phyloP scores from a whole-genome alignment of 2,113 vertebrate species.

The Rutilus rutilus region DNA sequence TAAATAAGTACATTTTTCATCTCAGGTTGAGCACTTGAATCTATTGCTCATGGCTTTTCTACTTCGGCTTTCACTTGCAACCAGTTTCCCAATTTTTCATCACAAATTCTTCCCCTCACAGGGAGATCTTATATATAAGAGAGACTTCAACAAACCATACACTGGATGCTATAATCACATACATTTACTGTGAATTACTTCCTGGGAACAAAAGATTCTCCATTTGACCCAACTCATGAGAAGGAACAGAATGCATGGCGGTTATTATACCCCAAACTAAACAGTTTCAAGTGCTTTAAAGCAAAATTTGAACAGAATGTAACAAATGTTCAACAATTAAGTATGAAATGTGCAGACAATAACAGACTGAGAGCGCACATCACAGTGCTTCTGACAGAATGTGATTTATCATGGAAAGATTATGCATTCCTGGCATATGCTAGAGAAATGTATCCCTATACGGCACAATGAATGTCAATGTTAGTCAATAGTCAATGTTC shows the following conservation, averaged over 20 bases:
- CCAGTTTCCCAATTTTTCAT: neutral
- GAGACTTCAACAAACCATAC: neutral
- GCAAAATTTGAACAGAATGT: neutral
- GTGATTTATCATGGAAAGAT: neutral
- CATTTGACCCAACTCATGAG: neutral
- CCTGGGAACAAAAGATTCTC: neutral
- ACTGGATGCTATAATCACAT: neutral
- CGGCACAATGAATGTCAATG: neutral
- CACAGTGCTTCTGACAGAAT: neutral
- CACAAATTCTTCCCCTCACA: neutral
- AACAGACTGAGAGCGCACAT: neutral
- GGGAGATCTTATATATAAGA: neutral
- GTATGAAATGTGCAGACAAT: neutral
- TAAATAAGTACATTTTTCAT: neutral
- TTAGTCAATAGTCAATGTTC: conserved; percentile 25
- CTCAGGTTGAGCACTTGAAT: neutral
- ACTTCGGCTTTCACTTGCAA: neutral
- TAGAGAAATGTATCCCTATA: neutral
- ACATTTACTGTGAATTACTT: neutral
- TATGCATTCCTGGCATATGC: neutral
- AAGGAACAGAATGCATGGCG: neutral
- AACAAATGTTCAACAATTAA: conserved; percentile 5
- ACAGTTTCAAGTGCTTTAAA: neutral
- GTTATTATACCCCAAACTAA: neutral
- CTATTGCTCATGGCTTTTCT: neutral